Evolutionary conservation across 2,113 vertebrate species (phyloP).

Genomic region (Mohoua ochrocephala): DNA sequence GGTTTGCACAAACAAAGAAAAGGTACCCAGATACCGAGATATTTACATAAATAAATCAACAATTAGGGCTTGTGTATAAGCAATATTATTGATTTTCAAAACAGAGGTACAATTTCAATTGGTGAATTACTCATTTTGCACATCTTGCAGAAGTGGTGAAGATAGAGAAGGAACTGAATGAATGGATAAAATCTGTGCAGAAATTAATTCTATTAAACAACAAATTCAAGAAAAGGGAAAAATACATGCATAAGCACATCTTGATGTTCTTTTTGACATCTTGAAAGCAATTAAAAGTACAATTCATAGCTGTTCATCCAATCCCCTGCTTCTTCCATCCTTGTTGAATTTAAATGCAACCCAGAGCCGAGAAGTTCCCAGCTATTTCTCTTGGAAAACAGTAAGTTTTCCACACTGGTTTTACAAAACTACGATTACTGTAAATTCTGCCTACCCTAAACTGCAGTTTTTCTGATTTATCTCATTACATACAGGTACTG

Average conservation of each 20-base stretch:
- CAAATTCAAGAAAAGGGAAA: background rate
- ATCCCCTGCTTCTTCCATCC: background rate
- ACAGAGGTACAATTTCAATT: background rate
- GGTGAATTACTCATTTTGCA: background rate
- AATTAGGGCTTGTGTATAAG: background rate
- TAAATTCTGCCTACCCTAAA: background rate
- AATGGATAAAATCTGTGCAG: background rate
- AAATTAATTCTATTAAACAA: background rate
- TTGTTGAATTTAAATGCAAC: background rate
- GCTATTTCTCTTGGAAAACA: background rate
- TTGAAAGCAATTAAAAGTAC: background rate
- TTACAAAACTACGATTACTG: background rate
- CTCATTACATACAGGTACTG: background rate
- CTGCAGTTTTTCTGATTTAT: background rate
- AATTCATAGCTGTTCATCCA: background rate
- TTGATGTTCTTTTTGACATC: background rate
- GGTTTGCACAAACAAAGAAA: background rate
- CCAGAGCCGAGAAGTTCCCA: background rate
- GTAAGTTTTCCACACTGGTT: background rate
- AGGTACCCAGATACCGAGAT: background rate
- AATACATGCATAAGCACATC: background rate
- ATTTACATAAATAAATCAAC: background rate
- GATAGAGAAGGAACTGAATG: background rate
- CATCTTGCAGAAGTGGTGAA: background rate
- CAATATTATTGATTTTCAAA: constrained; percentile 18